Conservation (phyloP, 2,888 invertebrate species). For the Drosophila heteroneura region DNA sequence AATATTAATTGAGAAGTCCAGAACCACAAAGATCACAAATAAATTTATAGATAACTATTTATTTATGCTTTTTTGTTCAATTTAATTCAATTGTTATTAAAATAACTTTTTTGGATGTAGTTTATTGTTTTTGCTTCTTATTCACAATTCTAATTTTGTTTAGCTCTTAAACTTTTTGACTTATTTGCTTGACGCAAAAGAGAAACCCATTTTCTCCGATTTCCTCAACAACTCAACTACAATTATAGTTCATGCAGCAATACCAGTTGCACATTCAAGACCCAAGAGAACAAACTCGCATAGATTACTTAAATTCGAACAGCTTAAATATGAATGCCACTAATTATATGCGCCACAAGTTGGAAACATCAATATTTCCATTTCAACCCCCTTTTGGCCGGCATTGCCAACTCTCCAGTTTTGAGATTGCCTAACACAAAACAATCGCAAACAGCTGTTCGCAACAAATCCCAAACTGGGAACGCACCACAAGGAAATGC, state of each 20-base stretch:
- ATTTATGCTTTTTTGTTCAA: background rate
- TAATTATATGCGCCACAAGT: slow-evolving; percentile 30
- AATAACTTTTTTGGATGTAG: background rate
- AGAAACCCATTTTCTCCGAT: background rate
- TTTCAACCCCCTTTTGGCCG: slow-evolving; percentile 2
- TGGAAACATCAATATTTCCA: slow-evolving; percentile 7
- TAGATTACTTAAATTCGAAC: background rate
- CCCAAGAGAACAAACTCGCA: background rate
- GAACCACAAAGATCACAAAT: background rate
- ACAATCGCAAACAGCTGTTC: slow-evolving; percentile 70
- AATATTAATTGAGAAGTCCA: background rate
- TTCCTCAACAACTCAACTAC: background rate
- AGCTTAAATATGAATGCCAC: slow-evolving; percentile 3
- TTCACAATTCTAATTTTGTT: background rate
- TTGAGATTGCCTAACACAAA: slow-evolving; percentile 39
- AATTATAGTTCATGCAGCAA: background rate
- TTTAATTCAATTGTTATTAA: background rate
- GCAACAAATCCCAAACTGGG: slow-evolving; percentile 38
- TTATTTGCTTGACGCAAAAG: fast-evolving
- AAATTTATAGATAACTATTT: too few species aligned
- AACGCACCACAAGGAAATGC: slow-evolving; percentile 57
- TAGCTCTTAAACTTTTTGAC: background rate
- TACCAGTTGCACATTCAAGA: background rate
- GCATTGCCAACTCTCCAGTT: slow-evolving; percentile 3
- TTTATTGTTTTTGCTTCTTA: background rate